Evolutionary conservation across 2,113 vertebrate genomes (phyloP), one percentile per base, ranked within the genome.

Genomic region (Burhinus oedicnemus): DNA sequence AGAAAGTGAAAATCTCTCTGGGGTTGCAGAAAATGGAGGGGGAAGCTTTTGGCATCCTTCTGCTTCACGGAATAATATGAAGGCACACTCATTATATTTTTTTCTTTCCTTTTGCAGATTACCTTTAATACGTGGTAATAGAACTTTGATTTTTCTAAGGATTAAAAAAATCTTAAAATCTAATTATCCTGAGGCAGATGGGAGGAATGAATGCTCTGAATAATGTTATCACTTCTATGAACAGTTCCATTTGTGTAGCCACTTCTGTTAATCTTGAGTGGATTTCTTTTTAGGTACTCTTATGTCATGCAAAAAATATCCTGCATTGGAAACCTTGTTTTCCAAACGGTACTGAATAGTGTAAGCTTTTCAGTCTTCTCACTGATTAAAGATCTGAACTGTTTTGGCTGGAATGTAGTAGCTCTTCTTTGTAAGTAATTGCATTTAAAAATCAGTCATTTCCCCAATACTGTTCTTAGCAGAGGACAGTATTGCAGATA

Each of bases 241-340:
- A 72, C 22, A 95, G 93, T 96, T 97, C 78, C 70, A 92, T 95
- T 96, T 97, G 83, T 94, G 68, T 97, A 97, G 97, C 95, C 95
- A 72, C 80, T 97, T 96, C 74, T 89, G 79, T 96, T 97, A 94
- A 97, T 97, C 66, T 87, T 87, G 95, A 97, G 97, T 21, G 91
- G 96, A 97, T 97, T 98, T 97, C 93, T 55, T 98, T 97, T 95
- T 98, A 97, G 95, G 94, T 97, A 96, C 95, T 96, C 89, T 95
- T 90, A 94, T 93, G 94, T 83, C 27, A 29, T 79, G 61, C 94
- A 97, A 97, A 97, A 97, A 95, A 93, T 26, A 92, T 89, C 76
- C 83, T 96, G 81, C 90, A 88, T 75, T 97, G 96, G 92, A 92
- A 94, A 85, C 18, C 30, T 88, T 97, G 83, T 96, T 97, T 98